A percentile compares a stretch with the other conserved stretches of the same genome.
These are phyloP conservation scores for Phallusia fumigata DNA, from an alignment of 23 tunicate species.

Conservation along the genomic window DNA sequence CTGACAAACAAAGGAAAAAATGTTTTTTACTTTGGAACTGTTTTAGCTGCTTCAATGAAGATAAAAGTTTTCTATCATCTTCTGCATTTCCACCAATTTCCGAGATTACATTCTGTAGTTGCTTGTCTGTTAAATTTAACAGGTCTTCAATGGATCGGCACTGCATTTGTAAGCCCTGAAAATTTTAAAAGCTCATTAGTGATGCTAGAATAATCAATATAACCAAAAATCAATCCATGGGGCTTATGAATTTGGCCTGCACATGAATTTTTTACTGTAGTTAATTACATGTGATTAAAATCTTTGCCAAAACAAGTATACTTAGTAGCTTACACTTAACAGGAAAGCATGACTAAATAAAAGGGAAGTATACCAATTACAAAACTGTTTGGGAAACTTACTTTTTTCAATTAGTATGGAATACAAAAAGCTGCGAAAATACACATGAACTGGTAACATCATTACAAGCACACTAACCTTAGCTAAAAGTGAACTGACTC, in stretches of 20 bases:
- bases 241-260: not conserved
- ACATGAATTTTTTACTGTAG: not conserved
- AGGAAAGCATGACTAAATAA: too few species aligned
- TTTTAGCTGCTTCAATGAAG: conserved; percentile 45
- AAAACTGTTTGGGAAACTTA: too few species aligned
- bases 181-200: not conserved
- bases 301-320: too few species aligned
- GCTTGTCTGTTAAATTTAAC: conserved; percentile 25
- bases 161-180: conserved; percentile 23
- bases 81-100: conserved; percentile 45
- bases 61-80: conserved; percentile 44
- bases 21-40: conserved; percentile 52
- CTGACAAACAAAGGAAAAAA: too few species aligned
- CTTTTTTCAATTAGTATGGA: too few species aligned
- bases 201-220: not conserved
- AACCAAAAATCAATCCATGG: not conserved
- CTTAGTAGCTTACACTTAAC: too few species aligned
- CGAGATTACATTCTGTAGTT: conserved; percentile 29
- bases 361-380: too few species aligned
- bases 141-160: conserved; percentile 53
- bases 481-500: conserved; percentile 35
- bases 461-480: conserved; percentile 31
- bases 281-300: too few species aligned
- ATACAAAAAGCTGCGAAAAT: too few species aligned
- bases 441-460: not conserved